A percentile compares a stretch with the other conserved stretches of the same genome.
Conservation (phyloP, 2,888 invertebrate species). For the Drosophila stalkeri region DNA sequence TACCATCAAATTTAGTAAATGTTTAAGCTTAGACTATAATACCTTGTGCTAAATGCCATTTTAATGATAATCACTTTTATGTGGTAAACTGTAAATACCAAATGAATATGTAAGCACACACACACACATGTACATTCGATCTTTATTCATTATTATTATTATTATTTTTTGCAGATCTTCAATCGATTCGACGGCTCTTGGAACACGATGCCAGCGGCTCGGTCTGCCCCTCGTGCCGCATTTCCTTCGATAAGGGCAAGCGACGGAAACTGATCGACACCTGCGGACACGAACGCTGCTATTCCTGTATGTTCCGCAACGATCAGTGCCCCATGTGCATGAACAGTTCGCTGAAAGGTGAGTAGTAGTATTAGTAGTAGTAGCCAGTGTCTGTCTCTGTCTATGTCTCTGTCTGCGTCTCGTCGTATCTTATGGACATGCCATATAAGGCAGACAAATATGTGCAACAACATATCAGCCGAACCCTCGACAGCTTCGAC, state of each 20-base stretch:
- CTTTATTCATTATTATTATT: neutral
- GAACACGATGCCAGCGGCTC: constrained; percentile 90
- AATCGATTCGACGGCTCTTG: constrained; percentile 92
- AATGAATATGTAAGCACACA: constrained; percentile 27
- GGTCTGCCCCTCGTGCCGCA: constrained; percentile 93
- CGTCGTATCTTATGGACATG: constrained; percentile 57
- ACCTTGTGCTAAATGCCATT: constrained; percentile 14
- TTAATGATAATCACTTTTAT: constrained; percentile 33
- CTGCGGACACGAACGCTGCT: constrained; percentile 98
- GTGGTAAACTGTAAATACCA: constrained; percentile 31
- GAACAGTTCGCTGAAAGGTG: constrained; percentile 85
- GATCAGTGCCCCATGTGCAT: constrained; percentile 95
- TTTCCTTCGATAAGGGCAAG: constrained; percentile 98
- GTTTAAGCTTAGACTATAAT: constrained; percentile 9
- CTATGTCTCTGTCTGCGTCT: constrained; percentile 3
- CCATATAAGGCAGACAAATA: constrained; percentile 62
- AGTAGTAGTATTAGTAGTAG: constrained; percentile 45
- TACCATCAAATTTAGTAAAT: neutral
- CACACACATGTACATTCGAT: neutral
- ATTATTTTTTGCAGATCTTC: constrained; percentile 90
- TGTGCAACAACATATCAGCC: constrained; percentile 25
- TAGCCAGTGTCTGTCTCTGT: constrained; percentile 7
- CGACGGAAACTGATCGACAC: constrained; percentile 97
- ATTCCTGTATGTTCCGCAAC: constrained; percentile 96
- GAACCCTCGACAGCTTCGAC: constrained; percentile 36